Conservation (phyloP, 2,113 vertebrate genomes). For the Alethe diademata region DNA sequence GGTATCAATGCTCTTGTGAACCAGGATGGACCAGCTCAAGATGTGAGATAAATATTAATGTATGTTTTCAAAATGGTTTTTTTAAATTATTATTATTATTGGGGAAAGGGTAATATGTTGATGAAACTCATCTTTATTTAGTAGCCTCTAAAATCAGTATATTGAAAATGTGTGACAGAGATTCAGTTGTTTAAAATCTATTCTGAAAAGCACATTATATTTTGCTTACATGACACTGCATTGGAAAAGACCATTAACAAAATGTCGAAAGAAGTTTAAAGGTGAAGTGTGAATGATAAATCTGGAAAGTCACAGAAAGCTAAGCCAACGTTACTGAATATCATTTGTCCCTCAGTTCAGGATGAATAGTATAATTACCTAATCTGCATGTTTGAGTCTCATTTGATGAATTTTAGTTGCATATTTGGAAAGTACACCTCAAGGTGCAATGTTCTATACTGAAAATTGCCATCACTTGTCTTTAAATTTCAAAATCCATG, state of each 20-base stretch:
- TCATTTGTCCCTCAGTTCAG: not conserved
- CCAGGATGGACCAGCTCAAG: conserved; percentile 76
- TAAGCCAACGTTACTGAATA: not conserved
- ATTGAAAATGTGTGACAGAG: not conserved
- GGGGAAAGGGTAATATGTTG: not conserved
- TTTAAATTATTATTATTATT: not conserved
- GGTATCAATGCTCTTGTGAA: conserved; percentile 76
- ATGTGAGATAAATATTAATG: conserved; percentile 81
- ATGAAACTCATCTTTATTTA: not conserved
- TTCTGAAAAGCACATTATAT: not conserved
- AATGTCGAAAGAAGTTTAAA: not conserved
- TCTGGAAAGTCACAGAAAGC: not conserved
- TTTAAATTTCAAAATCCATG: not conserved
- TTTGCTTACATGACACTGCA: not conserved
- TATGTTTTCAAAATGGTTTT: conserved; percentile 64
- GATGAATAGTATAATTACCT: not conserved
- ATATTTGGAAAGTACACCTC: not conserved
- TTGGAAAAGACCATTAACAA: not conserved
- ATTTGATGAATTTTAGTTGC: not conserved
- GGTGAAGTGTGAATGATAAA: not conserved
- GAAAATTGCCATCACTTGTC: not conserved
- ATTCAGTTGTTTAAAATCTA: not conserved
- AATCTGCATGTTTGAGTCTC: not conserved
- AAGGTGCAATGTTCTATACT: not conserved
- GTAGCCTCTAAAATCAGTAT: not conserved